These are phyloP conservation scores for Harmothoe impar DNA, from an alignment of 2,888 invertebrate genomes.

Conservation along the genomic window DNA sequence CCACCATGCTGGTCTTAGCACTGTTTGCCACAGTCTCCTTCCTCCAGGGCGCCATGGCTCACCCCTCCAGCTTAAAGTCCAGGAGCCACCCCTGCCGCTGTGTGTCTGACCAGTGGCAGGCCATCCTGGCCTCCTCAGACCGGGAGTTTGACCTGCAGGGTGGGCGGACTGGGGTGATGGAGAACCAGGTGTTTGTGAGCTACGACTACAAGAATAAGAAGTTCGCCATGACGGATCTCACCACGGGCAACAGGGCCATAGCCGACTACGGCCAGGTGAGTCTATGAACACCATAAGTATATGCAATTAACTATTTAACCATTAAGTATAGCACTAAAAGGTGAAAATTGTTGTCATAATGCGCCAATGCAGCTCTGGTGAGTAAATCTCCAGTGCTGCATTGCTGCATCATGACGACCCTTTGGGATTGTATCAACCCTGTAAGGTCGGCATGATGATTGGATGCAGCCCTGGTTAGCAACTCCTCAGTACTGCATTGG, in stretches of 20 bases:
- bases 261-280: conserved; percentile 69
- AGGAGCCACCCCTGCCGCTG: conserved; percentile 66
- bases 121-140: conserved; percentile 66
- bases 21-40: neutral
- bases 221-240: conserved; percentile 69
- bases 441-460: too few species aligned
- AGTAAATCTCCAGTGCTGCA: too few species aligned
- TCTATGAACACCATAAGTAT: neutral
- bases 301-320: conserved; percentile 20
- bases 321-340: too few species aligned
- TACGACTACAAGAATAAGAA: conserved; percentile 69
- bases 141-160: conserved; percentile 70
- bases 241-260: conserved; percentile 67
- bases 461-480: too few species aligned
- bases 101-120: conserved; percentile 71
- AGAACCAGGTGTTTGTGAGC: conserved; percentile 66
- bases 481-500: too few species aligned
- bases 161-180: conserved; percentile 63
- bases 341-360: too few species aligned
- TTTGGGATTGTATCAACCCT: too few species aligned
- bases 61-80: neutral
- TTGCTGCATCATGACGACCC: too few species aligned
- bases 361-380: too few species aligned
- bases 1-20: neutral
- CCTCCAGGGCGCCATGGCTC: neutral